These are phyloP conservation scores for Myiotriccus ornatus DNA, from an alignment of 2,797 vertebrate genomes.

Conservation along the genomic window DNA sequence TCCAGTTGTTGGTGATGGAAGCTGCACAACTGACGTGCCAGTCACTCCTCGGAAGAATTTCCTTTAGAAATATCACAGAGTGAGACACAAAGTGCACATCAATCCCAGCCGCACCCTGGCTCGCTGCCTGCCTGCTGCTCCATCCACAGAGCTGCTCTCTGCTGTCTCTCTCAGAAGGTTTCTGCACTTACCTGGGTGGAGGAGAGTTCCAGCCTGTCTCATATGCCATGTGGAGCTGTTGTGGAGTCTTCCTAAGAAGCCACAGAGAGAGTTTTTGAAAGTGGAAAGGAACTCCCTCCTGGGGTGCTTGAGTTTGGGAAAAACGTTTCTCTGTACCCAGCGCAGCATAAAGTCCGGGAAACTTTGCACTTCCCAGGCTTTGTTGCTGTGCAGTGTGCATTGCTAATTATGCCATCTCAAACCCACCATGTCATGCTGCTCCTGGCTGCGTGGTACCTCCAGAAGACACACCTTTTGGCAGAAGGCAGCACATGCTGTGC, in stretches of 20 bases:
- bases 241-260: background rate
- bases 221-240: background rate
- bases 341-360: background rate
- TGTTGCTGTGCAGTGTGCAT: background rate
- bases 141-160: background rate
- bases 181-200: background rate
- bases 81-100: background rate
- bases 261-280: rapidly evolving
- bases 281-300: background rate
- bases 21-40: background rate
- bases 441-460: background rate
- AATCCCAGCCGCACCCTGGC: background rate
- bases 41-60: background rate
- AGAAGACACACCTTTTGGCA: background rate
- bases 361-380: rapidly evolving
- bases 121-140: conserved; percentile 21
- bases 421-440: background rate
- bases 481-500: background rate
- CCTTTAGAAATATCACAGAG: background rate
- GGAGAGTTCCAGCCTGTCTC: background rate
- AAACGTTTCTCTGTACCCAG: rapidly evolving
- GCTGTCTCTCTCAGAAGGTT: background rate
- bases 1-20: background rate
- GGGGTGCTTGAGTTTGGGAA: background rate
- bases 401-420: background rate